Evolutionary conservation across 2,888 invertebrate species (phyloP), one percentile per base, ranked within the genome.

Genomic region (Strigamia crassipes): DNA sequence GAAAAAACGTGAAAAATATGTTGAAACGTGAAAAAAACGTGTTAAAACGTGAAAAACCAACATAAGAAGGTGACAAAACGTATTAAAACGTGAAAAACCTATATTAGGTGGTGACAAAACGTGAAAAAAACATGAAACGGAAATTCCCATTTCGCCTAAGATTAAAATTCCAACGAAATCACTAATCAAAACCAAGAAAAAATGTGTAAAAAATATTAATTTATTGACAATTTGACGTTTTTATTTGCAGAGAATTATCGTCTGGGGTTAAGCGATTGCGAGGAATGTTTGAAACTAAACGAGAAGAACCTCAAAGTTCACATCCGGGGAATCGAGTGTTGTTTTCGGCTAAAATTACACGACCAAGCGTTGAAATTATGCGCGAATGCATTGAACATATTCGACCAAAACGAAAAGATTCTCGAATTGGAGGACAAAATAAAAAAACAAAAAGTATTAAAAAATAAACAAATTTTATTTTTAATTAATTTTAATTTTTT

Each of bases 181-280:
- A n/a, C n/a, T n/a, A n/a, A n/a, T n/a, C n/a, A n/a, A n/a, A n/a
- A n/a, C n/a, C n/a, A n/a, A n/a, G n/a, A n/a, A n/a, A n/a, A n/a
- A n/a, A n/a, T n/a, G n/a, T n/a, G n/a, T n/a, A n/a, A n/a, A n/a
- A n/a, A n/a, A n/a, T n/a, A n/a, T n/a, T n/a, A n/a, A n/a, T n/a
- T n/a, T n/a, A n/a, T n/a, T n/a, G n/a, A n/a, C n/a, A n/a, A 27
- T 27, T 27, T 27, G 1, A 2, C 27, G 27, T 3, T 27, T 27
- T 27, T 27, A 27, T 27, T 27, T 27, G 27, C 10, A 83, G 83
- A 81, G 6, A 83, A 83, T 85, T 88, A 84, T 84, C 90, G 92
- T 85, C 94, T 95, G 2, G 90, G 94, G 12, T 89, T 96, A 18
- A 90, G 89, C 83, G 98, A 98, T 87, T 94, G 95, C 84, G 91